Percentiles rank a stretch among this genome's conserved stretches.
Evolutionary conservation across 2,888 invertebrate species (phyloP).

Genomic region (Deroplatys truncata): DNA sequence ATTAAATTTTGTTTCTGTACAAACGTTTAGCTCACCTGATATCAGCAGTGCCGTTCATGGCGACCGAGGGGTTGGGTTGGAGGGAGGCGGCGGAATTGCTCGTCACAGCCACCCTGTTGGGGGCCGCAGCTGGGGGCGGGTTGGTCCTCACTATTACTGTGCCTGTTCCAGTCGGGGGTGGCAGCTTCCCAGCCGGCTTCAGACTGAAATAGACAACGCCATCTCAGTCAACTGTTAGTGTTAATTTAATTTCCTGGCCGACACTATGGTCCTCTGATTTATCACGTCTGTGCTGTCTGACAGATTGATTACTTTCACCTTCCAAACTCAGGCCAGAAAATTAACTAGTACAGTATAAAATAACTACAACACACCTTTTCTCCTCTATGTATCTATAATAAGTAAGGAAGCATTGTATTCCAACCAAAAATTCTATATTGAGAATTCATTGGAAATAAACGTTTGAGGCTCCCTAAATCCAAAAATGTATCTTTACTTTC

Average conservation of each 20-base stretch:
- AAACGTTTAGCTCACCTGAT: neutral
- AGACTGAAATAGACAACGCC: neutral
- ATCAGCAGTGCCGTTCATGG: slow-evolving; percentile 17
- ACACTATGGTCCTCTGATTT: neutral
- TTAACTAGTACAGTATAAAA: no score
- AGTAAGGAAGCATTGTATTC: no score
- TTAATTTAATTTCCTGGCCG: neutral
- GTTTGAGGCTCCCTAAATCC: no score
- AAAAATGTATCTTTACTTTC: no score
- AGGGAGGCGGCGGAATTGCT: neutral
- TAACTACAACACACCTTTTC: no score
- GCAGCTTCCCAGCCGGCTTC: slow-evolving; percentile 10
- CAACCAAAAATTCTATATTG: no score
- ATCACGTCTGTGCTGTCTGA: neutral
- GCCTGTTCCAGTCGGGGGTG: neutral
- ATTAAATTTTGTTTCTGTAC: no score
- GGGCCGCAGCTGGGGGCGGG: neutral
- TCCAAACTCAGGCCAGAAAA: no score
- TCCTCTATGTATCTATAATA: no score
- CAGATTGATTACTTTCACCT: neutral
- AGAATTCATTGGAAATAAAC: no score
- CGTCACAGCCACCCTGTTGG: neutral
- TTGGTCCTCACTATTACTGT: slow-evolving; percentile 17
- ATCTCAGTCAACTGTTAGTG: neutral
- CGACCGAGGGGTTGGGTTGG: neutral